Evolutionary conservation across 2,113 vertebrate genomes (phyloP).

Genomic region (Dolichallabes microphthalmus): DNA sequence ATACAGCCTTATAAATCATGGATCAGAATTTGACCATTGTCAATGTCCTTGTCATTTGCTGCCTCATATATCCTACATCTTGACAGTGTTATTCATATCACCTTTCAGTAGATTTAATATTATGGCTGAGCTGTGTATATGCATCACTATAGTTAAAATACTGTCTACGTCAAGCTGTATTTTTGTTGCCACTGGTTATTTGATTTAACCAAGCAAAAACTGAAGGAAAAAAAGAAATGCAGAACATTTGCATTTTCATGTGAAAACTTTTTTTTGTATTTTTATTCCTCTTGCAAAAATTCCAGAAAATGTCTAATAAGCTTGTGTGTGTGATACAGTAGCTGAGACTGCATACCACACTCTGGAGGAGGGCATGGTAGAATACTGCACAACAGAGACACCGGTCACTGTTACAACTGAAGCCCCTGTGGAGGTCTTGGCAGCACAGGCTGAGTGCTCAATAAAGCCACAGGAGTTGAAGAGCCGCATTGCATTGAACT

Average conservation of each 20-base stretch:
- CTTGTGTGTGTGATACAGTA: conserved; percentile 53
- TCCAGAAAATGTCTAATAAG: neutral
- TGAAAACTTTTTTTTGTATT: neutral
- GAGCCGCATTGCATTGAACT: conserved; percentile 93
- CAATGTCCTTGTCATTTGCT: too few species aligned
- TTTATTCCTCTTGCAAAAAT: neutral
- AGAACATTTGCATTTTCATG: neutral
- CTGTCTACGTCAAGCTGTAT: neutral
- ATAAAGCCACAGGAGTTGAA: conserved; percentile 92
- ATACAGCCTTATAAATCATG: too few species aligned
- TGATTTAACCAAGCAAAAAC: neutral
- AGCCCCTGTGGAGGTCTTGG: conserved; percentile 82
- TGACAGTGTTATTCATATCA: too few species aligned
- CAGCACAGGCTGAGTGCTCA: conserved; percentile 74
- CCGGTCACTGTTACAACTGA: conserved; percentile 75
- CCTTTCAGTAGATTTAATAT: too few species aligned
- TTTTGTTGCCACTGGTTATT: neutral
- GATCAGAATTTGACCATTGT: too few species aligned
- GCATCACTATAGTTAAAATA: neutral
- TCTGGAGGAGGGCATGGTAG: conserved; percentile 89
- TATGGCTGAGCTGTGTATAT: neutral
- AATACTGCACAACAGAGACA: conserved; percentile 90
- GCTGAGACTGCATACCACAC: conserved; percentile 87
- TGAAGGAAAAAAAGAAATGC: neutral
- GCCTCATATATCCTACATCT: too few species aligned